phyloP scores from a whole-genome alignment of 2,888 invertebrate genomes.

The Invenusta paracnida region DNA sequence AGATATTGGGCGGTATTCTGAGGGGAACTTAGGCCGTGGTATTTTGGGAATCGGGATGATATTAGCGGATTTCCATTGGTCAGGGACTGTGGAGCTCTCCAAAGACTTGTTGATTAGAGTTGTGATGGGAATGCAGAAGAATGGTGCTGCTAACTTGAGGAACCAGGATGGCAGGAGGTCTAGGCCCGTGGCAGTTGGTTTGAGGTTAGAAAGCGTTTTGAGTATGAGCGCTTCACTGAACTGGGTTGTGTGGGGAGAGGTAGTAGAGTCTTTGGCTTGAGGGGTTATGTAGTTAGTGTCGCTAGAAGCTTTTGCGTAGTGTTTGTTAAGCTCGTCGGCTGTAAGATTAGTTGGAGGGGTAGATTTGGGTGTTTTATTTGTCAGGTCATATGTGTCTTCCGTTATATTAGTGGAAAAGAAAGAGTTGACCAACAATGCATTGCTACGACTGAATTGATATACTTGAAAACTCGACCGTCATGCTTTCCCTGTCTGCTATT shows the following conservation, averaged over 20 bases:
- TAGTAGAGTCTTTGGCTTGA: not conserved
- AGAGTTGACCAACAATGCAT: too few relatives aligned
- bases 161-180: slow-evolving; percentile 8
- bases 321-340: not conserved
- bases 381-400: too few relatives aligned
- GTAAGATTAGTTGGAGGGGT: not conserved
- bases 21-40: not conserved
- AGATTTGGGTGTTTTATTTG: not conserved
- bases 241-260: not conserved
- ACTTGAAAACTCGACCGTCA: too few relatives aligned
- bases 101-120: slow-evolving; percentile 1
- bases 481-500: too few relatives aligned
- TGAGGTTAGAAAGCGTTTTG: slow-evolving; percentile 2
- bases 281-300: not conserved
- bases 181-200: not conserved
- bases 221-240: not conserved
- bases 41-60: slow-evolving; percentile 1
- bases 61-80: slow-evolving; percentile 5
- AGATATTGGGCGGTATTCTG: not conserved
- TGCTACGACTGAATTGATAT: too few relatives aligned
- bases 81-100: not conserved
- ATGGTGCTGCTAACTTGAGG: not conserved
- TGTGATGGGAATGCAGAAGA: not conserved
- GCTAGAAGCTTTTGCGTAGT: not conserved
- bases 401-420: too few relatives aligned